phyloP scores from a whole-genome alignment of 2,797 vertebrate genomes.

The Apogon hyalosoma region DNA sequence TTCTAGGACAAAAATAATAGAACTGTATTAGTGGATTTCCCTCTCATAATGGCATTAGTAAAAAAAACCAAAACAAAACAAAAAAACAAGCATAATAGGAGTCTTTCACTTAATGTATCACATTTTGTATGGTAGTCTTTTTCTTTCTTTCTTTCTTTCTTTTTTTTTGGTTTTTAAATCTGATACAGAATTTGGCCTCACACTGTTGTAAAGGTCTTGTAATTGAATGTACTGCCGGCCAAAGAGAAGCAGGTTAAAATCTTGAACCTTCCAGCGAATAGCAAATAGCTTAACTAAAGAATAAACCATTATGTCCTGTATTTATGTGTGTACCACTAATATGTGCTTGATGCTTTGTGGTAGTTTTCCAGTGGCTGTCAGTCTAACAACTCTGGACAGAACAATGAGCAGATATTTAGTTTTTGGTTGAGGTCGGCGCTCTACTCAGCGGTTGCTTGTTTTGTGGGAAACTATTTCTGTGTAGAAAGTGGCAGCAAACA shows the following conservation, averaged over 20 bases:
- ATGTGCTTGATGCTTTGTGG: neutral
- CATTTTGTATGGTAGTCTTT: neutral
- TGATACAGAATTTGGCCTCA: conserved; percentile 7
- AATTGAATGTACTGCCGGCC: conserved; percentile 1
- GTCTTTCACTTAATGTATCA: neutral
- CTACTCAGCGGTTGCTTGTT: conserved; percentile 14
- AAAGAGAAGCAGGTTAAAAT: conserved; percentile 3
- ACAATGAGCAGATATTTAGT: neutral
- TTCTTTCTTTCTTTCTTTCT: too few relatives aligned
- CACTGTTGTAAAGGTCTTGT: conserved; percentile 5
- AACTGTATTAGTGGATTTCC: too few relatives aligned
- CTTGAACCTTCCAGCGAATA: conserved; percentile 1
- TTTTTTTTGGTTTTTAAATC: too few relatives aligned
- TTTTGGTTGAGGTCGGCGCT: conserved; percentile 3
- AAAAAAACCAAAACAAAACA: too few relatives aligned
- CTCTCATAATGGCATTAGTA: neutral
- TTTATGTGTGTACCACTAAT: too few relatives aligned
- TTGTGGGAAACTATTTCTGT: conserved; percentile 65
- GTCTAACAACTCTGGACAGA: conserved; percentile 20
- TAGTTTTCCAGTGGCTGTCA: neutral
- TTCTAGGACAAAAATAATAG: neutral
- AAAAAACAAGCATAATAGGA: too few relatives aligned
- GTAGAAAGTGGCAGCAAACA: conserved; percentile 45
- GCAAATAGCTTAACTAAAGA: neutral
- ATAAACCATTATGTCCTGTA: neutral